Base-by-base conservation (phyloP, 2,888 invertebrate genomes). In the Mythimna ferrago region DNA sequence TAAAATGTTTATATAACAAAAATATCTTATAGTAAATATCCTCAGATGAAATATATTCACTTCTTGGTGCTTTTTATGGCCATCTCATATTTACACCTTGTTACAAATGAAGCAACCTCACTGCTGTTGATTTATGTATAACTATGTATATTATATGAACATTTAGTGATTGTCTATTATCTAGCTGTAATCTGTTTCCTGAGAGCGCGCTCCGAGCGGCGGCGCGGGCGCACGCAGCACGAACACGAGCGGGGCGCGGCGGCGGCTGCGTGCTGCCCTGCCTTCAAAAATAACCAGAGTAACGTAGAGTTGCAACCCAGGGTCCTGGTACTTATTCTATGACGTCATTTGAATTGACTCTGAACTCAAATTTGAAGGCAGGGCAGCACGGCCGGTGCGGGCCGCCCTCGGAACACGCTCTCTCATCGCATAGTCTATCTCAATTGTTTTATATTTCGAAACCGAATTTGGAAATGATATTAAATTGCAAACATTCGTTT, bases 41-140 rank as follows among this genome's bases (percentile, higher is more conserved):
- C 91, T 92, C 93, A 93, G 91, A 93, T 90, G 87, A 91, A 90
- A 89, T 92, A 90, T 91, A 84, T 89, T 89, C 88, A 91, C 89
- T 91, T 89, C 89, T 92, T 94, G 95, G 95, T 95, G 95, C 95
- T 95, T 93, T 85, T 88, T 89, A 93, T 89, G 92, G 93, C 93
- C 94, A 93, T 93, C 89, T 91, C 94, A 90, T 94, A 94, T 94
- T 93, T 93, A 93, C 93, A 93, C 90, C 89, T 94, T 93, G 95
- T 95, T 95, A 92, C 92, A 88, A 89, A 90, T 89, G 82, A 85
- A 87, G 85, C 87, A 86, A 91, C 93, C 93, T 93, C 93, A 92
- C 90, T 89, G 84, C 91, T 92, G 93, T 91, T 91, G 87, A 89
- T 87, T 89, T 91, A 87, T 90, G 83, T 83, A 83, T 79, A 73